These are phyloP conservation scores for Argyra leucocephala DNA, from an alignment of 2,888 invertebrate genomes.

Conservation along the genomic window DNA sequence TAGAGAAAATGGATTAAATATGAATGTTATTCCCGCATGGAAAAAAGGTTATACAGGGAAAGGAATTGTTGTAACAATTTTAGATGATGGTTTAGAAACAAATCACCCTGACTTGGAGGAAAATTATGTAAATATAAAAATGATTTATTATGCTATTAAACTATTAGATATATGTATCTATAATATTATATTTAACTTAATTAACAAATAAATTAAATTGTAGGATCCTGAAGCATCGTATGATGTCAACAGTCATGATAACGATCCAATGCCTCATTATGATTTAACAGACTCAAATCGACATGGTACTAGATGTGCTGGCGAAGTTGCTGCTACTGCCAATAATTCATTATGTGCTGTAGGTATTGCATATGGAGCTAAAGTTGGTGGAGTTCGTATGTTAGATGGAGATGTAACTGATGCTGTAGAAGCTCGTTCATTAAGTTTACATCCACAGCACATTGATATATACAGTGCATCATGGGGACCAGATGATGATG, in stretches of 20 bases:
- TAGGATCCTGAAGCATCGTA: conserved; percentile 92
- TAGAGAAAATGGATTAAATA: conserved; percentile 83
- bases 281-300: conserved; percentile 94
- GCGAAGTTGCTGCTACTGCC: conserved; percentile 94
- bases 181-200: background rate
- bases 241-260: conserved; percentile 93
- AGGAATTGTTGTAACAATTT: conserved; percentile 90
- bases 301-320: conserved; percentile 90
- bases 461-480: conserved; percentile 98
- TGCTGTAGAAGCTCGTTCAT: conserved; percentile 90
- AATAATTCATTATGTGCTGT: conserved; percentile 94
- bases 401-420: conserved; percentile 97
- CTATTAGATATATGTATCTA: background rate
- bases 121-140: conserved; percentile 74
- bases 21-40: conserved; percentile 97
- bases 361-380: conserved; percentile 90
- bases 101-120: conserved; percentile 85
- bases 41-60: conserved; percentile 85
- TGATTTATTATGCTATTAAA: background rate
- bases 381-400: conserved; percentile 96
- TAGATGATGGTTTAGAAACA: conserved; percentile 93
- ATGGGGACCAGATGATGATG: conserved; percentile 98
- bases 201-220: background rate
- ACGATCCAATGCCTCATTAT: conserved; percentile 94
- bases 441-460: conserved; percentile 89